phyloP scores from a whole-genome alignment of 2,797 vertebrate species.

The Diplodus puntazzo region DNA sequence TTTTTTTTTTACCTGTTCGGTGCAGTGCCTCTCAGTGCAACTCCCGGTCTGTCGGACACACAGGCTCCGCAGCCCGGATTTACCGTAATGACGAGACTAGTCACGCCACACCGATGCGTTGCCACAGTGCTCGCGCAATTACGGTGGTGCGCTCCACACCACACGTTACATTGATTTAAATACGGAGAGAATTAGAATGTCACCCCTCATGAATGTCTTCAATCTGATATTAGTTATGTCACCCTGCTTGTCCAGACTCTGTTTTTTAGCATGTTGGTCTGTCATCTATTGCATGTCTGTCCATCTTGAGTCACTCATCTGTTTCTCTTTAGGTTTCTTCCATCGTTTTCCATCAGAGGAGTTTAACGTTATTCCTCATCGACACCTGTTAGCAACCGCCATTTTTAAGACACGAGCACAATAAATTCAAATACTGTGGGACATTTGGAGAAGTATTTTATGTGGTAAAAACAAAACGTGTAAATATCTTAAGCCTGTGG shows the following conservation, averaged over 20 bases:
- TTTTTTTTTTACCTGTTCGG: slow-evolving; percentile 82
- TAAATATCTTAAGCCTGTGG: too few species aligned
- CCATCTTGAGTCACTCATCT: too few species aligned
- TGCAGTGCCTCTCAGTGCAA: slow-evolving; percentile 79
- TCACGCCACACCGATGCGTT: background rate
- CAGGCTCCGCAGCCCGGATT: slow-evolving; percentile 65
- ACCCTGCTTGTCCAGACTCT: background rate
- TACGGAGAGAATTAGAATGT: background rate
- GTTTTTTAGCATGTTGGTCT: background rate
- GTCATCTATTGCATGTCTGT: too few species aligned
- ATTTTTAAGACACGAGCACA: too few species aligned
- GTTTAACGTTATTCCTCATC: too few species aligned
- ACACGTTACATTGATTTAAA: background rate
- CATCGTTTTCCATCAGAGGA: background rate
- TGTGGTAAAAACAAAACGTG: too few species aligned
- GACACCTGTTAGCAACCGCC: too few species aligned
- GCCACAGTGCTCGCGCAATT: slow-evolving; percentile 8
- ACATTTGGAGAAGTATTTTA: too few species aligned
- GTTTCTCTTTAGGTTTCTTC: background rate
- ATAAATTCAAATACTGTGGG: too few species aligned
- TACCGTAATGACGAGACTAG: slow-evolving; percentile 80
- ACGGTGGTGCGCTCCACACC: slow-evolving; percentile 38
- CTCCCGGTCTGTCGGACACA: slow-evolving; percentile 74
- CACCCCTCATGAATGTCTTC: background rate
- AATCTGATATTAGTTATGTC: background rate